Evolutionary conservation across 2,797 vertebrate genomes (phyloP).

Genomic region (Meriones psammophilus): DNA sequence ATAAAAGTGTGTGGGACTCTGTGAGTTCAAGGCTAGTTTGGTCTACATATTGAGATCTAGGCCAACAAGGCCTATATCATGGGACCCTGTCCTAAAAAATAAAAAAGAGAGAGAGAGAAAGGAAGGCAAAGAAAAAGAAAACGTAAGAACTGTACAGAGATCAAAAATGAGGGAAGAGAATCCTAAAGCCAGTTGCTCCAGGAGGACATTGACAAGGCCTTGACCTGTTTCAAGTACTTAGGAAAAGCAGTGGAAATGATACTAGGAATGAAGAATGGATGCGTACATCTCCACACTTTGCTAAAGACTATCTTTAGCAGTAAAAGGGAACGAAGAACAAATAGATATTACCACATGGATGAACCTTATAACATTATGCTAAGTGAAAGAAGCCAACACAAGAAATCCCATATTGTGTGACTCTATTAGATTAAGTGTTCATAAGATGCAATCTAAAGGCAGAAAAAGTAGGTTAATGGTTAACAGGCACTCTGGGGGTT

Average conservation of each 20-base stretch:
- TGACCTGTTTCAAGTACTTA: neutral
- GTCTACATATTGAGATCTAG: neutral
- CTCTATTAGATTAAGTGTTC: neutral
- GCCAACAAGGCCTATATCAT: neutral
- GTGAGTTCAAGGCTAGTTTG: neutral
- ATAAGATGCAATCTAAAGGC: slow-evolving; percentile 3
- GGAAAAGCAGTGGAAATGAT: neutral
- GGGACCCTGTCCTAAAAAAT: neutral
- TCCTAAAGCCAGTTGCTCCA: neutral
- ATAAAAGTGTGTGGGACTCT: neutral
- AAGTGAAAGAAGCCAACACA: slow-evolving; percentile 1
- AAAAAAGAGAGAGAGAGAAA: neutral
- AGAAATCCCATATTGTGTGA: neutral
- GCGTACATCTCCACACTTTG: neutral
- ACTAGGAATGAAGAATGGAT: neutral
- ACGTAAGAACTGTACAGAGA: slow-evolving; percentile 13
- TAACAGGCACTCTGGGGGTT: neutral
- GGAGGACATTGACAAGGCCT: neutral
- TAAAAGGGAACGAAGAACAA: neutral
- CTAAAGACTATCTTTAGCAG: neutral
- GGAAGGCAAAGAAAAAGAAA: neutral
- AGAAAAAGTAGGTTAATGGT: slow-evolving; percentile 6
- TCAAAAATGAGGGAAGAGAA: neutral
- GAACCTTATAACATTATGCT: neutral
- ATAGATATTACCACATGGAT: neutral